Conservation (phyloP, 2,888 invertebrate species). For the Lasiommata megera region DNA sequence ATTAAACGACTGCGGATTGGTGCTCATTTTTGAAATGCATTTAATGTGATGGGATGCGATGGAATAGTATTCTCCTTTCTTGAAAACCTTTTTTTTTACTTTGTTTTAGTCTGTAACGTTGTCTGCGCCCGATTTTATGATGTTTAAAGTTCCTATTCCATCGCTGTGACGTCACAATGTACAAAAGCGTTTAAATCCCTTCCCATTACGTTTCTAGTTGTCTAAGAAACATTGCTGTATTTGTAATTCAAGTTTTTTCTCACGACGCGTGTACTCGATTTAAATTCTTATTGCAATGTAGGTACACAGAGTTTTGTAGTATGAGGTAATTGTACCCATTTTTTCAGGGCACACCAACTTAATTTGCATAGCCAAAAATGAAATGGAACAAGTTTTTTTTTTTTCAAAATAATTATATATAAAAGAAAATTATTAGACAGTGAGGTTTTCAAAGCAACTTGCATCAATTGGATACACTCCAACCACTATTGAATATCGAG, state of each 20-base stretch:
- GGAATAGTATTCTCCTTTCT: slow-evolving; percentile 5
- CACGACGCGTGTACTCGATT: too few species aligned
- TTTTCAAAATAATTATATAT: too few species aligned
- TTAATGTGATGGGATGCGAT: slow-evolving; percentile 21
- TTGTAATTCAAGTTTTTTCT: background rate
- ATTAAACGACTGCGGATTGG: slow-evolving; percentile 28
- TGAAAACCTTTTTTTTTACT: background rate
- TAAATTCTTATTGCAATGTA: background rate
- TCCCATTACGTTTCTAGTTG: background rate
- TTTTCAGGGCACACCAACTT: background rate
- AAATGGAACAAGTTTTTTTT: background rate
- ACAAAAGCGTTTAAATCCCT: slow-evolving; percentile 9
- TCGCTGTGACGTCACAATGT: slow-evolving; percentile 18
- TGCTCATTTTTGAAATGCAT: slow-evolving; percentile 33
- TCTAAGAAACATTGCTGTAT: background rate
- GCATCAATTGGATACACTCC: slow-evolving; percentile 38
- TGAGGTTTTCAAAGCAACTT: slow-evolving; percentile 2
- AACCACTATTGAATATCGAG: slow-evolving; percentile 68
- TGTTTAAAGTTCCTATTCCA: background rate
- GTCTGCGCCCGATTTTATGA: background rate
- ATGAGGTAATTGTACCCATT: background rate
- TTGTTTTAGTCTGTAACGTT: background rate
- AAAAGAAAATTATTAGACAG: background rate
- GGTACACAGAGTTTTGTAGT: background rate
- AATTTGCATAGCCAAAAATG: background rate